These are phyloP conservation scores for Myathropa florea DNA, from an alignment of 2,888 invertebrate species.

Conservation along the genomic window DNA sequence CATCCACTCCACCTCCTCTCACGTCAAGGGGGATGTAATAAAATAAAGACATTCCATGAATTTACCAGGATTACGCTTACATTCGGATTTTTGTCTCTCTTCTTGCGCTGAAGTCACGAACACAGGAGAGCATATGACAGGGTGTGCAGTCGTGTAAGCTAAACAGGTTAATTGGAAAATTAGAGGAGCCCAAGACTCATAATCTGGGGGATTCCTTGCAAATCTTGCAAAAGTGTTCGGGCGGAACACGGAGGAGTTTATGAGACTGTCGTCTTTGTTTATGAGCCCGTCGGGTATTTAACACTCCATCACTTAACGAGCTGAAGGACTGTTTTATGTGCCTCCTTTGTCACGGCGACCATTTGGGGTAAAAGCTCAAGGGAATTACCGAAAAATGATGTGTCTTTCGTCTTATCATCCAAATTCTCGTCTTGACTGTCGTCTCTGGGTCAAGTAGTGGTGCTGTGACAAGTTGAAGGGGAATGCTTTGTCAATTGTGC, in stretches of 20 bases:
- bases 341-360: neutral
- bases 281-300: neutral
- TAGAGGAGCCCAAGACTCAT: neutral
- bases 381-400: neutral
- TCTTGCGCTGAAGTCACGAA: neutral
- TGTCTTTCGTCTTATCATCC: neutral
- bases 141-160: neutral
- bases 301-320: neutral
- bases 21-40: neutral
- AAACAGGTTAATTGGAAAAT: slow-evolving; percentile 6
- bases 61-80: neutral
- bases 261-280: neutral
- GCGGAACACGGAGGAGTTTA: neutral
- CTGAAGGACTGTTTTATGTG: neutral
- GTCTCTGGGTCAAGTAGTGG: neutral
- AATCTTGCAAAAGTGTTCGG: neutral
- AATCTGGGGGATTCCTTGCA: neutral
- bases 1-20: neutral
- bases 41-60: neutral
- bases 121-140: neutral
- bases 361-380: neutral
- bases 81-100: neutral
- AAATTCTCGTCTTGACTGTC: neutral
- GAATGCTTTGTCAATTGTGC: neutral
- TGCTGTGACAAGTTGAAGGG: neutral